These are phyloP conservation scores for Probosciger aterrimus DNA, from an alignment of 2,113 vertebrate genomes.

Conservation along the genomic window DNA sequence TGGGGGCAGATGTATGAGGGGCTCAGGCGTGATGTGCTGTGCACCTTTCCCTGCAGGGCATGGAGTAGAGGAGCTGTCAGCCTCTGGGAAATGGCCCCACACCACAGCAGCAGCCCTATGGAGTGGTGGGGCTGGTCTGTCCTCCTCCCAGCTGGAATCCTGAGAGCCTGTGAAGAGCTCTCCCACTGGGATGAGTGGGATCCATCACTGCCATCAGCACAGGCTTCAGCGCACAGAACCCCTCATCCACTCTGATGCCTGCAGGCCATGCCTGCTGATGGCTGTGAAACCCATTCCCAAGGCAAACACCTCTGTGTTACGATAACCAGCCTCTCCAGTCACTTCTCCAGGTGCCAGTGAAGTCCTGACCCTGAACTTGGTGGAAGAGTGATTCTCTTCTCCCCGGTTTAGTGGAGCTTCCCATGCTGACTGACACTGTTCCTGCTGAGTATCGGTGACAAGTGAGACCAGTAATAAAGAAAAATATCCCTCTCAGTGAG, in stretches of 20 bases:
- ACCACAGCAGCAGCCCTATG: not conserved
- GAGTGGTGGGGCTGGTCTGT: not conserved
- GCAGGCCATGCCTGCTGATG: not conserved
- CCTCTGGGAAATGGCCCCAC: not conserved
- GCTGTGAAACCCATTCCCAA: not conserved
- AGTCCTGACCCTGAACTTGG: not conserved
- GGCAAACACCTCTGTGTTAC: not conserved
- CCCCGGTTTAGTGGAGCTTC: not conserved
- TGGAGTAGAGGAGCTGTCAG: not conserved
- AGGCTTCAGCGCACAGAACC: accelerated
- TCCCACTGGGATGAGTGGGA: not conserved
- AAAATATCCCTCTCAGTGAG: not conserved
- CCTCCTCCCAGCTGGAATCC: not conserved
- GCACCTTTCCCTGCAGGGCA: not conserved
- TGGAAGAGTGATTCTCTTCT: not conserved
- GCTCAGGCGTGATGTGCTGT: accelerated
- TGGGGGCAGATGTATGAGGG: not conserved
- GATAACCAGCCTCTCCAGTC: not conserved
- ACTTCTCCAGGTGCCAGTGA: not conserved
- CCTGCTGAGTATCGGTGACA: accelerated
- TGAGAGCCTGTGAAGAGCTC: not conserved
- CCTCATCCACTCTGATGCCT: not conserved
- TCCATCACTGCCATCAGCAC: not conserved
- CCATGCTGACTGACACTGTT: not conserved
- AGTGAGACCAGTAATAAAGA: not conserved